These are phyloP conservation scores for Nematopogon swammerdamellus DNA, from an alignment of 2,888 invertebrate species.

Conservation along the genomic window DNA sequence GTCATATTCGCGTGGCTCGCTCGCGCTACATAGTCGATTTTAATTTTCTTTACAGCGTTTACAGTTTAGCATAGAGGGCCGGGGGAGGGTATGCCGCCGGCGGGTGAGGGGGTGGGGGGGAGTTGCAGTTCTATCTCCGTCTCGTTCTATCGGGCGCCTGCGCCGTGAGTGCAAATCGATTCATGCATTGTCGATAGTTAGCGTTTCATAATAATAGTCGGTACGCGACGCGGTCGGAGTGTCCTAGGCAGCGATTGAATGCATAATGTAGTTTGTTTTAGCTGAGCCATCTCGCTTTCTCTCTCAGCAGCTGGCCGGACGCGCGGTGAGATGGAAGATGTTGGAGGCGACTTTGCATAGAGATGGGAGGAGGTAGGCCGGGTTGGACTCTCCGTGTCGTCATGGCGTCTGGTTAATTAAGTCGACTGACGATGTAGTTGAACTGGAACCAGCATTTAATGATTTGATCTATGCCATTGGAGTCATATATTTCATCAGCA, in stretches of 20 bases:
- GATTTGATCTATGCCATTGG: too few relatives aligned
- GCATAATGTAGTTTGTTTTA: neutral
- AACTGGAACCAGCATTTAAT: too few relatives aligned
- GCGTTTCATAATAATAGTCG: neutral
- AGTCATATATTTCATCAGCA: too few relatives aligned
- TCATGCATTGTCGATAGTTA: neutral
- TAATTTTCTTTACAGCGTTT: neutral
- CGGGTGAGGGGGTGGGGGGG: neutral
- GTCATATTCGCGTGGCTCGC: neutral
- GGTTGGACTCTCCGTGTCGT: too few relatives aligned
- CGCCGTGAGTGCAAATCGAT: neutral
- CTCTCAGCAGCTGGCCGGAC: neutral
- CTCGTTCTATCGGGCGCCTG: neutral
- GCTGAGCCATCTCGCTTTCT: neutral
- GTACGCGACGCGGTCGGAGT: neutral
- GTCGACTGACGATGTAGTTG: too few relatives aligned
- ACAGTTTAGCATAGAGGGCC: neutral
- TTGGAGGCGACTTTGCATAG: neutral
- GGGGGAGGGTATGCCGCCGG: neutral
- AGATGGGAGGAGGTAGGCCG: neutral
- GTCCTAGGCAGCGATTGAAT: neutral
- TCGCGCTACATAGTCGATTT: neutral
- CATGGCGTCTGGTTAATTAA: too few relatives aligned
- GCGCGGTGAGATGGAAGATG: neutral
- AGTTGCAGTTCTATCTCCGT: neutral